Evolutionary conservation across 64 coral and sea anemone genomes (phyloP), one percentile per base, ranked within the genome.

Genomic region (Dendrophyllia cribrosa): DNA sequence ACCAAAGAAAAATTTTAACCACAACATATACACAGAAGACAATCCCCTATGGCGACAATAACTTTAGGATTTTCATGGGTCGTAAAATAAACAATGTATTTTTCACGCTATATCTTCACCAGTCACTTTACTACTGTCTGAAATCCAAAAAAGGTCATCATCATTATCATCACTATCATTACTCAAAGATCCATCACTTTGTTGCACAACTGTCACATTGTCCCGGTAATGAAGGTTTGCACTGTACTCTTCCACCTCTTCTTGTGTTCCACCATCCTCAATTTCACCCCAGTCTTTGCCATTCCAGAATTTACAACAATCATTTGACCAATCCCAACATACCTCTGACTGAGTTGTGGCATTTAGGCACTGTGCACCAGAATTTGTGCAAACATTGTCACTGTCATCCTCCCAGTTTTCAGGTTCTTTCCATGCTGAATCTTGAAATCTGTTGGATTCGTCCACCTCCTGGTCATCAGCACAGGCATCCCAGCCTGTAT

Each of bases 121-220:
- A 3, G 72, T 49, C 17, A 75, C 20, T 49, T 25, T 9, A 26
- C 17, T 47, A 10, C 10, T 64, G 21, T 21, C 34, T 84, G 60
- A 50, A 50, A 84, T 84, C 80, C 80, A 84, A 84, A 84, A 45
- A 67, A 84, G 80, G 16, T 14, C 80, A 51, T 67, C 80, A 23
- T 49, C 58, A 84, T 67, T 50, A 12, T 67, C 62, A 68, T 66
- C 60, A 52, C 60, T 84, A 50, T 84, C 80, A 51, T 68, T 67
- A 21, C 20, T 49, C 9, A 15, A 22, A 9, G 80, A 84, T 66
- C 45, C 80, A 67, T 84, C 80, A 84, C 61, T 84, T 63, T 84
- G 61, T 12, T 67, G 61, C 51, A 2, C 8, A 24, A 84, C 61
- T 46, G 58, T 47, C 14, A 9, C 62, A 65, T 66, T 67, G 20